These are phyloP conservation scores for Phrynosoma blainvillii DNA, from an alignment of 2,113 vertebrate species.

Conservation along the genomic window DNA sequence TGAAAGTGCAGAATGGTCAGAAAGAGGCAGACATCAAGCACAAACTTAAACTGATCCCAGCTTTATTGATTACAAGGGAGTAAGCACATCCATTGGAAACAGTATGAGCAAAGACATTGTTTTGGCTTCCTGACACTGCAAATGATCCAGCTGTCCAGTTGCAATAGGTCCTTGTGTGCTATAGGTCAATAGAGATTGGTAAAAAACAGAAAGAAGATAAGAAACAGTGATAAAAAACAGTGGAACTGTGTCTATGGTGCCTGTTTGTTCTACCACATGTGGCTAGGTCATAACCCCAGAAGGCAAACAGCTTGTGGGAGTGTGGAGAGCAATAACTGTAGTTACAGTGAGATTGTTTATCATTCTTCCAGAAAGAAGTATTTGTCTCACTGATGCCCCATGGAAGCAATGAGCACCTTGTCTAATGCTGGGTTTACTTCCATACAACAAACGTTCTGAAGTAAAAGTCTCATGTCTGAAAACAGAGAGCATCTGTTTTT, in stretches of 20 bases:
- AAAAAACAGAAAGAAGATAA: background rate
- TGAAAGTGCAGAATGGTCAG: conserved; percentile 19
- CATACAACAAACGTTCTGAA: background rate
- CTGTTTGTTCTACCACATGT: background rate
- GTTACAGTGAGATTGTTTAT: background rate
- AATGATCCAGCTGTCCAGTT: background rate
- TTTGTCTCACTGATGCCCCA: background rate
- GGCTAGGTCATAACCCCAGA: background rate
- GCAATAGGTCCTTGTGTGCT: background rate
- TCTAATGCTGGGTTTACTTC: background rate
- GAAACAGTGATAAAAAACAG: background rate
- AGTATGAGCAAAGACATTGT: background rate
- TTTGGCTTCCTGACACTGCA: background rate
- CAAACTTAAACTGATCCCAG: background rate
- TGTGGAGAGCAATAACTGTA: background rate
- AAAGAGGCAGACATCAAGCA: background rate
- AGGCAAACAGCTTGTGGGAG: background rate
- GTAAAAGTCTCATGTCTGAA: background rate
- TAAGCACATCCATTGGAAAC: background rate
- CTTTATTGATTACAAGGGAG: background rate
- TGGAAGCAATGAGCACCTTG: background rate
- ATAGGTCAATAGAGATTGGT: background rate
- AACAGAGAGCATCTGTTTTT: background rate
- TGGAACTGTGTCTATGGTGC: background rate
- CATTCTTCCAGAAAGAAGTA: background rate